Conservation (phyloP, 2,888 invertebrate species). For the Andrena dorsata region DNA sequence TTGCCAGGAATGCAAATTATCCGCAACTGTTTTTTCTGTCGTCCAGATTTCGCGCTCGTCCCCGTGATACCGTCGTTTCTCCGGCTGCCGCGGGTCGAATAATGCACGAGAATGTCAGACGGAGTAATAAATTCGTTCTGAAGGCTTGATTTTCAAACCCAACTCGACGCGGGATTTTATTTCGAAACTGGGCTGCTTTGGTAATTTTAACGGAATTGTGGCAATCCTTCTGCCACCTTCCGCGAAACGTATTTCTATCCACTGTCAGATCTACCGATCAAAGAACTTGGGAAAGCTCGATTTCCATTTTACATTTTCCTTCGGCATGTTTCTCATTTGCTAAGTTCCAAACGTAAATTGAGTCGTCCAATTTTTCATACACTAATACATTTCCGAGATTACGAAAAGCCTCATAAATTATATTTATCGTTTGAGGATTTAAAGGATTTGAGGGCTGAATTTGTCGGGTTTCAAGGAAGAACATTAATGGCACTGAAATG, state of each 20-base stretch:
- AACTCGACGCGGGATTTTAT: slow-evolving; percentile 1
- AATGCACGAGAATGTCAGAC: neutral
- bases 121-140: slow-evolving; percentile 2
- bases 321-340: too few relatives aligned
- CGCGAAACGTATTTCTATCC: neutral
- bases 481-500: too few relatives aligned
- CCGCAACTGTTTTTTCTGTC: slow-evolving; percentile 1
- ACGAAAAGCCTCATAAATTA: too few relatives aligned
- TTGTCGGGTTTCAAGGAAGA: too few relatives aligned
- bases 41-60: slow-evolving; percentile 8
- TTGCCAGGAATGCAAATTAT: slow-evolving; percentile 25
- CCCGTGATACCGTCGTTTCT: neutral
- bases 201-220: slow-evolving; percentile 13
- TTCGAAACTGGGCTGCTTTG: slow-evolving; percentile 12
- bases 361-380: too few relatives aligned
- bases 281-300: neutral
- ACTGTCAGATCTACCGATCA: neutral
- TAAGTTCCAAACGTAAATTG: too few relatives aligned
- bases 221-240: neutral
- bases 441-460: too few relatives aligned
- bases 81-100: neutral
- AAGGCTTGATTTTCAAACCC: neutral
- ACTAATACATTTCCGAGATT: too few relatives aligned
- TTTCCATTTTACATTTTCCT: too few relatives aligned
- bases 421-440: too few relatives aligned